These are phyloP conservation scores for Trachemys scripta DNA, from an alignment of 2,113 vertebrate species.

Conservation along the genomic window DNA sequence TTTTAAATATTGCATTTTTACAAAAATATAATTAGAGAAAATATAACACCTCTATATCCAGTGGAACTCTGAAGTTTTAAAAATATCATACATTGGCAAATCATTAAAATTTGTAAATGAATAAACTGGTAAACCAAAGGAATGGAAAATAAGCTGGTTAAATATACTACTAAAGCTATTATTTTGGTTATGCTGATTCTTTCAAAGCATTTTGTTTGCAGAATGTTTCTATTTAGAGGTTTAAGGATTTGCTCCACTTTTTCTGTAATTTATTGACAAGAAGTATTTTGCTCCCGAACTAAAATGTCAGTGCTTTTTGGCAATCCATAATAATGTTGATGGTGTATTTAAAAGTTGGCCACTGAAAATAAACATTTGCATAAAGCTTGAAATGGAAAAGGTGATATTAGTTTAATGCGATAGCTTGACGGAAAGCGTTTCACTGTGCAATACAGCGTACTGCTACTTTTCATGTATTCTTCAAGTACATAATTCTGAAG, in stretches of 20 bases:
- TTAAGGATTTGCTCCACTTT: not conserved
- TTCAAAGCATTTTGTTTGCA: not conserved
- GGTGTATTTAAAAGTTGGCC: conserved; percentile 6
- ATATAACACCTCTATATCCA: conserved; percentile 50
- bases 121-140: not conserved
- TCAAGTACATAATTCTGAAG: conserved; percentile 31
- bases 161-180: not conserved
- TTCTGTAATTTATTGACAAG: not conserved
- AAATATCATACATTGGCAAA: conserved; percentile 43
- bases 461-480: conserved; percentile 29
- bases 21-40: not conserved
- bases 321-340: conserved; percentile 4
- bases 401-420: not conserved
- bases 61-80: conserved; percentile 37
- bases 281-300: not conserved
- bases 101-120: conserved; percentile 6
- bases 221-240: not conserved
- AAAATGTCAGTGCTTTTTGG: not conserved
- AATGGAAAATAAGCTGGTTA: not conserved
- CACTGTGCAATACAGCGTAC: not conserved
- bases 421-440: not conserved
- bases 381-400: not conserved
- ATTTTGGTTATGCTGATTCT: not conserved
- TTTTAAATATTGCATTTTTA: conserved; percentile 63
- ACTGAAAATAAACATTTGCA: not conserved